phyloP scores from a whole-genome alignment of 1,140 invertebrate genomes.

The Frieseomelitta varia region DNA sequence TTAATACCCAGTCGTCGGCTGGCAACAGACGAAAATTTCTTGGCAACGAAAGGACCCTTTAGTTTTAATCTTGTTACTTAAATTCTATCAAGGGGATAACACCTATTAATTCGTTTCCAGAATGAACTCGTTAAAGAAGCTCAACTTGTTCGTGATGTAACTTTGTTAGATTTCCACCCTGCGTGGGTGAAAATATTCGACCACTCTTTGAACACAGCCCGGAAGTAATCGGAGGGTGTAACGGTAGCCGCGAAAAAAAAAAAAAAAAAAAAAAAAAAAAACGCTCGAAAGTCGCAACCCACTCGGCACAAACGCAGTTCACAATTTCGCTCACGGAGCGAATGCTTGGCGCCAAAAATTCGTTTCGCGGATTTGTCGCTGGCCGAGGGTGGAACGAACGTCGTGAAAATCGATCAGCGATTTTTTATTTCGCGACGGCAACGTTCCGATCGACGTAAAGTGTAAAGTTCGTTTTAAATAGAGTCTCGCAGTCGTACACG shows the following conservation, averaged over 20 bases:
- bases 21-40: constrained; percentile 61
- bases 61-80: constrained; percentile 70
- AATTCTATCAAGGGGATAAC: constrained; percentile 70
- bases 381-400: no score
- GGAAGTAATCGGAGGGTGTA: constrained; percentile 43
- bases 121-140: constrained; percentile 68
- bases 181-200: constrained; percentile 60
- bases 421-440: background rate
- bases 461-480: background rate
- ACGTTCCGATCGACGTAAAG: no score
- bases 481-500: background rate
- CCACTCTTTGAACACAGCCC: constrained; percentile 38
- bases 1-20: constrained; percentile 56
- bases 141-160: constrained; percentile 65
- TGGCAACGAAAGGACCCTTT: constrained; percentile 49
- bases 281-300: no score
- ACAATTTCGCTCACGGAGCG: no score
- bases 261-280: background rate
- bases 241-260: constrained; percentile 31
- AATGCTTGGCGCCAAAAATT: background rate
- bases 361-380: background rate
- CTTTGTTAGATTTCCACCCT: constrained; percentile 44
- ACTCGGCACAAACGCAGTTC: no score
- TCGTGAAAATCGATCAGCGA: background rate
- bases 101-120: constrained; percentile 69